Percentiles rank a stretch among this genome's conserved stretches.
phyloP scores from a whole-genome alignment of 2,797 vertebrate species.

The Acanthiza pusilla region DNA sequence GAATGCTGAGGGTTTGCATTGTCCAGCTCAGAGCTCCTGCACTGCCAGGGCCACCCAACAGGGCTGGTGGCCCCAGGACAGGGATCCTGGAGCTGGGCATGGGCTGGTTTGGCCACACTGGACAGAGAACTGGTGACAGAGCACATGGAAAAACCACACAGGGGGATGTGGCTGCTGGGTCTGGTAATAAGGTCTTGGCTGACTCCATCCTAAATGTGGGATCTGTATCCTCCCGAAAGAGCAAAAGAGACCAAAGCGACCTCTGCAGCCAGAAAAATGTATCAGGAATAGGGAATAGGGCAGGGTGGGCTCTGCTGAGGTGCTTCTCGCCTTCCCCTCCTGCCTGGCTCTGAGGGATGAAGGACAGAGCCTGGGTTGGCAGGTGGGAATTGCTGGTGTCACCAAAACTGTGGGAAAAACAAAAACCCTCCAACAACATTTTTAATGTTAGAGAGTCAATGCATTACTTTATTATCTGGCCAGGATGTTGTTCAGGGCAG shows the following conservation, averaged over 20 bases:
- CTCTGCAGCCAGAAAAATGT: neutral
- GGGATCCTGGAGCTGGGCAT: neutral
- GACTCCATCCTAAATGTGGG: rapidly evolving
- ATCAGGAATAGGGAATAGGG: neutral
- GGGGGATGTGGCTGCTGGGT: neutral
- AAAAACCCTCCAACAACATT: no score
- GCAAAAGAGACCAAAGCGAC: neutral
- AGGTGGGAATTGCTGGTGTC: neutral
- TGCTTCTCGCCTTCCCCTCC: neutral
- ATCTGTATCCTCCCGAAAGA: neutral
- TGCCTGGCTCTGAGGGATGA: neutral
- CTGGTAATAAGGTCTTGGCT: neutral
- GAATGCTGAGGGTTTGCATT: neutral
- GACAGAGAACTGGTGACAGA: neutral
- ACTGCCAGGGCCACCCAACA: neutral
- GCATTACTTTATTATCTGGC: no score
- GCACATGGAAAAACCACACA: neutral
- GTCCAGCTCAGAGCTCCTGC: neutral
- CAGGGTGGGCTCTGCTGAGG: neutral
- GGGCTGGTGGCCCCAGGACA: neutral
- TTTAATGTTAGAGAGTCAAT: no score
- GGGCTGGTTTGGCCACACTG: neutral
- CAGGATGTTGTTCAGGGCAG: no score
- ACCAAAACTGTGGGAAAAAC: no score
- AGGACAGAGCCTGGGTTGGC: neutral